Evolutionary conservation across 2,888 invertebrate genomes (phyloP).

Genomic region (Synanthedon myopaeformis): DNA sequence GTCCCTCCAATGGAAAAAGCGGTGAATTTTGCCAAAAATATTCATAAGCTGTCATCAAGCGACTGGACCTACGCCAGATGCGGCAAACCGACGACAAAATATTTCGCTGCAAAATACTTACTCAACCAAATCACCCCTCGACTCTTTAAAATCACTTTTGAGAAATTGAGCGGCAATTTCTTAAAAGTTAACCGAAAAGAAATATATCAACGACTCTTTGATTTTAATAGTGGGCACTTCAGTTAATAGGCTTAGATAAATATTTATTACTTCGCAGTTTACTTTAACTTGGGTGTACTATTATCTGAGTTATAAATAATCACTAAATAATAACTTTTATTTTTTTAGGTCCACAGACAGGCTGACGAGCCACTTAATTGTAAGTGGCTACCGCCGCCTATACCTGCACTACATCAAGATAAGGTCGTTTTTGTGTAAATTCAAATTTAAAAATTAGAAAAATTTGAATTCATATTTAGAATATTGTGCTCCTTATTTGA

Average conservation of each 20-base stretch:
- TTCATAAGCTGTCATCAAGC: slow-evolving; percentile 69
- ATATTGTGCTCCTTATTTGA: too few species aligned
- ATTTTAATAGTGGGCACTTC: too few species aligned
- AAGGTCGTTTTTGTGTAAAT: too few species aligned
- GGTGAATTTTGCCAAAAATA: slow-evolving; percentile 63
- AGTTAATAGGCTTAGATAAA: background rate
- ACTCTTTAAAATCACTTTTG: slow-evolving; percentile 58
- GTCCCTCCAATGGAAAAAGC: slow-evolving; percentile 44
- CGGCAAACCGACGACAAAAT: slow-evolving; percentile 62
- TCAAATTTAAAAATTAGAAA: too few species aligned
- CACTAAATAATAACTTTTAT: too few species aligned
- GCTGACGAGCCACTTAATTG: too few species aligned
- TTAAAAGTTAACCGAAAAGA: slow-evolving; percentile 18
- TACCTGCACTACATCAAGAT: too few species aligned
- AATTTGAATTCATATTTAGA: too few species aligned
- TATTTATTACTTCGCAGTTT: slow-evolving; percentile 11
- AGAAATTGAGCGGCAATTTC: slow-evolving; percentile 49
- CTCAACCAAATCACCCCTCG: slow-evolving; percentile 53
- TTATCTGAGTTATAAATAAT: slow-evolving; percentile 1
- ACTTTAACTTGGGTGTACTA: slow-evolving; percentile 1
- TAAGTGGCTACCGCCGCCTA: too few species aligned
- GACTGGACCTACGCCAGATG: slow-evolving; percentile 67
- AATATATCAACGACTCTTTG: background rate
- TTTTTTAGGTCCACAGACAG: too few species aligned
- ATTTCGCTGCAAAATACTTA: slow-evolving; percentile 64